These are phyloP conservation scores for Eurytoma adleriae DNA, from an alignment of 2,888 invertebrate genomes.

Conservation along the genomic window DNA sequence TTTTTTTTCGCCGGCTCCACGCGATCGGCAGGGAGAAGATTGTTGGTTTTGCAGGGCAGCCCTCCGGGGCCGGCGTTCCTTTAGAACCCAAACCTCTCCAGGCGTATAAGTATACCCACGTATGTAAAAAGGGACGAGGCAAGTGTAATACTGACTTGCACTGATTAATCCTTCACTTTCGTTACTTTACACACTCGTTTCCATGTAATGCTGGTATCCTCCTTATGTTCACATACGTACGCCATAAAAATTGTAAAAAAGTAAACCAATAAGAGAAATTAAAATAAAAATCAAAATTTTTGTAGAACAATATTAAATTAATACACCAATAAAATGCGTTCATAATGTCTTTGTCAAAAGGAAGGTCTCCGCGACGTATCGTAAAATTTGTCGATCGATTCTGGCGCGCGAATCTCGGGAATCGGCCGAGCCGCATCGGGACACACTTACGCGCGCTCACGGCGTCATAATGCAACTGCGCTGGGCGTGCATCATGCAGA, in stretches of 20 bases:
- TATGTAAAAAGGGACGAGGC: background rate
- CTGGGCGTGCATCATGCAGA: conserved; percentile 44
- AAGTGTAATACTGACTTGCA: background rate
- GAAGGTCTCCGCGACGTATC: too few relatives aligned
- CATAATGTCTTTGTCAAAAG: too few relatives aligned
- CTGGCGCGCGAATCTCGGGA: background rate
- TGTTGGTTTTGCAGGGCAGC: conserved; percentile 71
- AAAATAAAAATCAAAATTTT: too few relatives aligned
- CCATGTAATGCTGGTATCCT: too few relatives aligned
- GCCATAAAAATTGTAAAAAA: too few relatives aligned
- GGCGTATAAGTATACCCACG: background rate
- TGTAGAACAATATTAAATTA: too few relatives aligned
- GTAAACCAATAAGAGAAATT: too few relatives aligned
- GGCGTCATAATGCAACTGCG: conserved; percentile 25
- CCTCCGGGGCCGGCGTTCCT: conserved; percentile 60
- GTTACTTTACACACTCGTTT: too few relatives aligned
- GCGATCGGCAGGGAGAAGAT: conserved; percentile 63
- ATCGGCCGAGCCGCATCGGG: background rate
- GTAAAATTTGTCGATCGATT: conserved; percentile 3
- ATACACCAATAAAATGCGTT: too few relatives aligned
- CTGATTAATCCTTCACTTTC: too few relatives aligned
- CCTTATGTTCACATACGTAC: too few relatives aligned
- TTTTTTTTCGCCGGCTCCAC: conserved; percentile 13
- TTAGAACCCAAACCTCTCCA: conserved; percentile 29
- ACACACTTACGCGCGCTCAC: conserved; percentile 17